Base-by-base conservation (phyloP, 1,140 invertebrate genomes). In the Pectinophora gossypiella region DNA sequence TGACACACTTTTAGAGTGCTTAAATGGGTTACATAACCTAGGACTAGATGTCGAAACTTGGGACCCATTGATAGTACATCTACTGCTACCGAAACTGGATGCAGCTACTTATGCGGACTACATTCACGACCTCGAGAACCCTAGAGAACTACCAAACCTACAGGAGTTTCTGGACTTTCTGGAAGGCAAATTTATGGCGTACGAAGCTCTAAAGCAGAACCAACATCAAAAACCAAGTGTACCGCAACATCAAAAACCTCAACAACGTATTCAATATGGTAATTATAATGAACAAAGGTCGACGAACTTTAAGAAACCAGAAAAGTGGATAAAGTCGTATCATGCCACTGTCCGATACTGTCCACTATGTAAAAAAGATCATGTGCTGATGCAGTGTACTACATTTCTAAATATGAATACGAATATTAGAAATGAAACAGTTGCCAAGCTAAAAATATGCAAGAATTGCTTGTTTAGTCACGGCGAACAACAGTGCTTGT, bases 401-500 rank as follows among this genome's bases (percentile, higher is more conserved):
- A 40, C 27, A 20, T 53, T 53, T 38, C n/a, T 40, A 9, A 19
- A 7, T 19, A 15, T 64, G n/a, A 48, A 57, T 23, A 2, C 42
- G 6, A 15, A 5, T 2, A 18, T 56, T 38, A 40, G 59, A 22
- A 59, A 64, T 36, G 46, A 56, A n/a, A 64, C 36, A 2, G 53
- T 61, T 35, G 48, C 55, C 18, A 68, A 59, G 56, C 16, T 61
- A 15, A 48, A 59, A 13, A 2, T 68, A 5, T 68, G 58, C 58
- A 54, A 64, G 53, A 68, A 68, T 32, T 68, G 61, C 32, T 44
- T 64, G 22, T 64, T 43, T 22, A 54, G 58, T 12, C 61, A 68
- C 48, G 46, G 48, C 6, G 45, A 19, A 7, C 21, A 54, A 50
- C 10, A 4, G 10, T 68, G 59, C 43, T 46, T 19, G 9, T 64